A percentile compares a stretch with the other conserved stretches of the same genome.
phyloP scores from a whole-genome alignment of 2,888 invertebrate species.

The Eurytoma adleriae region DNA sequence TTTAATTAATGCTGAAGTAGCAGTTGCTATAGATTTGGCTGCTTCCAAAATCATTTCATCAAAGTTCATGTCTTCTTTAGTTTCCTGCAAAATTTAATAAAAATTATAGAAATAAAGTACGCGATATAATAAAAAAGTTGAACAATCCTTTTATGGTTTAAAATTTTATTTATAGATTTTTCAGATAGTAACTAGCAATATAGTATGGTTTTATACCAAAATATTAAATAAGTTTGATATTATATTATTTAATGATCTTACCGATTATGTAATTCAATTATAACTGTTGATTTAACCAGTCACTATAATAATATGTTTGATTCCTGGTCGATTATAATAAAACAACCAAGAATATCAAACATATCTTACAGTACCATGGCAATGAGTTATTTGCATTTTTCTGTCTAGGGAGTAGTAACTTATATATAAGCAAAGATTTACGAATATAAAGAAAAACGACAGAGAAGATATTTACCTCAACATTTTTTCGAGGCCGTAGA shows the following conservation, averaged over 20 bases:
- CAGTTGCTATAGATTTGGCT: constrained; percentile 97
- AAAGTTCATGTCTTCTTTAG: constrained; percentile 96
- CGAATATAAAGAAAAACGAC: too few relatives aligned
- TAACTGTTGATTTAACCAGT: constrained; percentile 62
- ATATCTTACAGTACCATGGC: constrained; percentile 91
- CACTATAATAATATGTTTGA: constrained; percentile 99
- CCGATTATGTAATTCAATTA: not conserved
- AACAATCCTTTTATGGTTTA: not conserved
- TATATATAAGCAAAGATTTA: not conserved
- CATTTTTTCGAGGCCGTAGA: constrained; percentile 89
- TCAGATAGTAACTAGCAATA: too few relatives aligned
- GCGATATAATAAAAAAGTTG: not conserved
- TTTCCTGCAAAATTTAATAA: constrained; percentile 80
- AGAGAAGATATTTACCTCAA: constrained; percentile 80
- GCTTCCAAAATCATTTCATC: constrained; percentile 99
- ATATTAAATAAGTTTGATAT: too few relatives aligned
- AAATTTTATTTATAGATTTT: too few relatives aligned
- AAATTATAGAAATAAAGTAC: too few relatives aligned
- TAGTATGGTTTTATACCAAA: too few relatives aligned
- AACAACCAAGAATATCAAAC: constrained; percentile 99
- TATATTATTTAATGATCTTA: not conserved
- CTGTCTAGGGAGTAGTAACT: not conserved
- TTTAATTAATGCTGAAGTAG: constrained; percentile 96
- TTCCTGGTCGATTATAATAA: constrained; percentile 93
- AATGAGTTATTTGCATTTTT: not conserved